These are phyloP conservation scores for Epinephelus cyanopodus DNA, from an alignment of 2,113 vertebrate species.

Conservation along the genomic window DNA sequence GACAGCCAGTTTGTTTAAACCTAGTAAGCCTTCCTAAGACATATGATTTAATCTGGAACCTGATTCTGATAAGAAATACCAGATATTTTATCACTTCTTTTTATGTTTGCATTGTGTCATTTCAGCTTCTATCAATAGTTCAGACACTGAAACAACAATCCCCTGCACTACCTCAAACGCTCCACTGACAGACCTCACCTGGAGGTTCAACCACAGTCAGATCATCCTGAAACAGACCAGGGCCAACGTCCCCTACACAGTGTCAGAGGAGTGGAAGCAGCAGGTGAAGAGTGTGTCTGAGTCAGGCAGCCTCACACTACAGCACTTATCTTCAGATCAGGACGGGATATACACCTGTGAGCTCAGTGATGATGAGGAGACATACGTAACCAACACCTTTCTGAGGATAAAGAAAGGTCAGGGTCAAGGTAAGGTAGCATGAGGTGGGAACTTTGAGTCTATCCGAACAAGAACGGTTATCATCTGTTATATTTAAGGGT, in stretches of 20 bases:
- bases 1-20: slow-evolving; percentile 18
- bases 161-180: slow-evolving; percentile 9
- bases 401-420: background rate
- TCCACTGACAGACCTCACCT: background rate
- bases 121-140: slow-evolving; percentile 9
- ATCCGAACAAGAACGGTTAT: background rate
- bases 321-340: background rate
- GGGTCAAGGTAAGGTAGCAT: too few relatives aligned
- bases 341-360: slow-evolving; percentile 68
- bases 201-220: slow-evolving; percentile 43
- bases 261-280: slow-evolving; percentile 33
- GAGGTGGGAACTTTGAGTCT: background rate
- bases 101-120: background rate
- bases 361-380: background rate
- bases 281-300: slow-evolving; percentile 33
- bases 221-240: slow-evolving; percentile 8
- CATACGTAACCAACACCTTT: background rate
- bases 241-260: rapidly evolving
- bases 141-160: slow-evolving; percentile 17
- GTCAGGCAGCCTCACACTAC: slow-evolving; percentile 41
- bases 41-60: background rate
- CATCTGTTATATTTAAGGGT: too few relatives aligned
- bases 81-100: background rate
- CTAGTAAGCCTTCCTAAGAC: background rate
- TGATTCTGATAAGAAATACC: background rate